phyloP scores from a whole-genome alignment of 2,797 vertebrate genomes.

The Takifugu rubripes region DNA sequence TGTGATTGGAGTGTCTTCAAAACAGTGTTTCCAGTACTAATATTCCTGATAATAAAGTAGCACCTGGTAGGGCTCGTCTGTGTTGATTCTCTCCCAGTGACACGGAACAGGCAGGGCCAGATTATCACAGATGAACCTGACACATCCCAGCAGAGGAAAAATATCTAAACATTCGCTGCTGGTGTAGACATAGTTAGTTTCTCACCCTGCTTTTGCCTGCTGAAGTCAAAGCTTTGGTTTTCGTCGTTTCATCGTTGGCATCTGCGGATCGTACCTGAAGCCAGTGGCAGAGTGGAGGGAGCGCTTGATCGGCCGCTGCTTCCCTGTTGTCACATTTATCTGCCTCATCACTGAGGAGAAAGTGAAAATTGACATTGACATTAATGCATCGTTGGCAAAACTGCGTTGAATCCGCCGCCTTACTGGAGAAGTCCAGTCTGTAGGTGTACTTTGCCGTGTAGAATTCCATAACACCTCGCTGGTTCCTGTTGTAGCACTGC shows the following conservation, averaged over 20 bases:
- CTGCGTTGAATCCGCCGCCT: not conserved
- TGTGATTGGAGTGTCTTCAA: not conserved
- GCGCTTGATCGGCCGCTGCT: constrained; percentile 90
- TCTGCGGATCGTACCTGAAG: constrained; percentile 81
- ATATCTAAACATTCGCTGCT: not conserved
- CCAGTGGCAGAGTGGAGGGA: constrained; percentile 89
- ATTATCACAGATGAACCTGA: constrained; percentile 96
- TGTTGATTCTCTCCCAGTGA: constrained; percentile 95
- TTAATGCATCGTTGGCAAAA: no score
- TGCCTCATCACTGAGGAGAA: constrained; percentile 88
- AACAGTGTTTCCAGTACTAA: not conserved
- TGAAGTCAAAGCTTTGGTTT: not conserved
- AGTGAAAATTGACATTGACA: constrained; percentile 2
- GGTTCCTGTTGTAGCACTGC: constrained; percentile 86
- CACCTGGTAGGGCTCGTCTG: constrained; percentile 91
- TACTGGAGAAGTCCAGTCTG: constrained; percentile 90
- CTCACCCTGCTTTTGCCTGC: not conserved
- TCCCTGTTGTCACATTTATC: constrained; percentile 89
- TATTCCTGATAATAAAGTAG: not conserved
- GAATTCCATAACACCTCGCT: constrained; percentile 86
- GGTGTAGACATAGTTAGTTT: not conserved
- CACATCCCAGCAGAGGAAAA: not conserved
- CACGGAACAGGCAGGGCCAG: constrained; percentile 89
- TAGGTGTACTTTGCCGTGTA: constrained; percentile 95
- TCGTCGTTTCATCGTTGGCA: not conserved